Evolutionary conservation across 2,113 vertebrate species (phyloP), one percentile per base, ranked within the genome.

Genomic region (Oryzias woworae): DNA sequence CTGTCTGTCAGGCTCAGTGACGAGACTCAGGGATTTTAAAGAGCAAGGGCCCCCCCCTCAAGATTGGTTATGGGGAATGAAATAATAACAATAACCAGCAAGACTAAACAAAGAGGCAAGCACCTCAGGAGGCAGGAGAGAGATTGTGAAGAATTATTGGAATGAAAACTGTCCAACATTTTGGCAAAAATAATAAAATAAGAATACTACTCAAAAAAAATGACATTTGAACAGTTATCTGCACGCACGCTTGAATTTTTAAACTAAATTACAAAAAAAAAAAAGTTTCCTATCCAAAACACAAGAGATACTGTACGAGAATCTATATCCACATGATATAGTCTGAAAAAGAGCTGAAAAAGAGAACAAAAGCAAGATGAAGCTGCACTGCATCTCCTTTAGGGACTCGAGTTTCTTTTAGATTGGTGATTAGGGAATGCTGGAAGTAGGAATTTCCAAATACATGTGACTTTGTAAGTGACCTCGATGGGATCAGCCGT

Each of bases 1-100:
- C 92, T 86, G 93, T 92, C 94, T 92, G 92, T 95, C 92, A 93
- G 88, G 90, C 90, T 83, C 88, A 80, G 84, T 90, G 93, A 94
- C 82, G 81, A 90, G 84, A 88, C 88, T 92, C 91, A 80, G 93
- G 92, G 82, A 84, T 93, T 87, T 85, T 82, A 89, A 89, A 87
- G 84, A 85, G 86, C 82, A 80, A 71, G 77, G 85, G 85, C 77
- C 89, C 88, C 81, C 63, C 83, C 20, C 20, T 20, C 67, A 24
- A 79, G 83, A 90, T 80, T 78, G 86, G 76, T 79, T 85, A 83
- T 68, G 79, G 80, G 74, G 66, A 81, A 89, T 73, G 92, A 92
- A 80, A 84, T 86, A 90, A 85, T 84, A 88, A 77, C 88, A 90
- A 87, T 90, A 89, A 87, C 80, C 78, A 74, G 76, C 76, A 81